These are phyloP conservation scores for Apodemia duryi DNA, from an alignment of 2,888 invertebrate genomes.

Conservation along the genomic window DNA sequence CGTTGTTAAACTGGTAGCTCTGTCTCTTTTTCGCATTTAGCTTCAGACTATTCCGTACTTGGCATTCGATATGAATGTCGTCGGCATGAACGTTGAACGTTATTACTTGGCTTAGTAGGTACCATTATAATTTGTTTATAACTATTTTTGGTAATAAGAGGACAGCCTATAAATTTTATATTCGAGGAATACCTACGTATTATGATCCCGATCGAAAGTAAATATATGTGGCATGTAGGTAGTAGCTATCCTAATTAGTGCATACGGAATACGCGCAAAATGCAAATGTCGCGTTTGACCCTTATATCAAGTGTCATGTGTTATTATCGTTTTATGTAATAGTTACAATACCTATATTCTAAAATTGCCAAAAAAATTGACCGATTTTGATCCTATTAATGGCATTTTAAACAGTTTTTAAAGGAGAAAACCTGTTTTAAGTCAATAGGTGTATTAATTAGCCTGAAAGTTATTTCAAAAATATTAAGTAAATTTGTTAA, in stretches of 20 bases:
- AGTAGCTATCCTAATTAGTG: neutral
- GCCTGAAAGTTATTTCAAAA: too few relatives aligned
- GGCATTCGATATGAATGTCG: constrained; percentile 59
- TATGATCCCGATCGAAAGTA: neutral
- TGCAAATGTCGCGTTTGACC: neutral
- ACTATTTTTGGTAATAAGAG: constrained; percentile 40
- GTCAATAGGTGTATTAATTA: too few relatives aligned
- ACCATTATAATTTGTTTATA: constrained; percentile 43
- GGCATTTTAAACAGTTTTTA: too few relatives aligned
- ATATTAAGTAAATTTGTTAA: too few relatives aligned
- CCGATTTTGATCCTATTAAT: too few relatives aligned
- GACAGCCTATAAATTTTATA: neutral
- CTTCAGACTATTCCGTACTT: constrained; percentile 65
- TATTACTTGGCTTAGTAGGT: constrained; percentile 56
- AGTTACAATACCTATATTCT: too few relatives aligned
- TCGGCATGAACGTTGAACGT: constrained; percentile 54
- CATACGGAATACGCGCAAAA: neutral
- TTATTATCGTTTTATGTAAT: too few relatives aligned
- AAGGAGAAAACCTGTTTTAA: too few relatives aligned
- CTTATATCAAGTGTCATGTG: neutral
- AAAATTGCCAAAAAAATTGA: too few relatives aligned
- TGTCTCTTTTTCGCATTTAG: constrained; percentile 71
- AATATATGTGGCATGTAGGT: neutral
- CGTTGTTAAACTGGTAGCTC: constrained; percentile 70
- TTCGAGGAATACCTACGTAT: neutral